Evolutionary conservation across 2,113 vertebrate species (phyloP).

Genomic region (Microtus pennsylvanicus): DNA sequence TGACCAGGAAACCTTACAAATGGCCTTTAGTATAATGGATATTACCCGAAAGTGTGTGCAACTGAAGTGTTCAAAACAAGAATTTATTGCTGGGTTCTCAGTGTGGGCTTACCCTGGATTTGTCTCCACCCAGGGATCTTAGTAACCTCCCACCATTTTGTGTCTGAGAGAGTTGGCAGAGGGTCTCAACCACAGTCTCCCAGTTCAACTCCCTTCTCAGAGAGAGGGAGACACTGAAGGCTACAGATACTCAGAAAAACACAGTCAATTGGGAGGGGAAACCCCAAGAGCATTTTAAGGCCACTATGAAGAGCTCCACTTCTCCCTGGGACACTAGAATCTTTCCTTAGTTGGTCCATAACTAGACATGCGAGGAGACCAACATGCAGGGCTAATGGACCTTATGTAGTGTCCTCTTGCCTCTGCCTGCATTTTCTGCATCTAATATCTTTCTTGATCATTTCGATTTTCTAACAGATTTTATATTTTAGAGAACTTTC

Average conservation of each 20-base stretch:
- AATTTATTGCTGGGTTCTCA: slow-evolving; percentile 70
- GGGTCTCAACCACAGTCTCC: background rate
- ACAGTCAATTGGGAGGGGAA: background rate
- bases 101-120: slow-evolving; percentile 45
- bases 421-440: background rate
- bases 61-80: slow-evolving; percentile 61
- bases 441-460: background rate
- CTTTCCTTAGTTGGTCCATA: background rate
- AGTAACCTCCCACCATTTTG: slow-evolving; percentile 49
- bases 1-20: slow-evolving; percentile 50
- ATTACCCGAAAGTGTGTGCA: slow-evolving; percentile 50
- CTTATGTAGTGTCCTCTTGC: background rate
- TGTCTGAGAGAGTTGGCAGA: background rate
- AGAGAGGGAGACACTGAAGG: slow-evolving; percentile 4
- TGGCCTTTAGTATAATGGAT: slow-evolving; percentile 62
- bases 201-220: background rate
- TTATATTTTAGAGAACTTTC: background rate
- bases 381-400: background rate
- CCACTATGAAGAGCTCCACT: background rate
- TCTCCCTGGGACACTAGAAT: background rate
- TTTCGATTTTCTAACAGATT: background rate
- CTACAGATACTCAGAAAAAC: background rate
- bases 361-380: background rate
- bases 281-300: background rate
- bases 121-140: slow-evolving; percentile 18